Evolutionary conservation across 1,140 invertebrate genomes (phyloP).

Genomic region (Ladona fulva): DNA sequence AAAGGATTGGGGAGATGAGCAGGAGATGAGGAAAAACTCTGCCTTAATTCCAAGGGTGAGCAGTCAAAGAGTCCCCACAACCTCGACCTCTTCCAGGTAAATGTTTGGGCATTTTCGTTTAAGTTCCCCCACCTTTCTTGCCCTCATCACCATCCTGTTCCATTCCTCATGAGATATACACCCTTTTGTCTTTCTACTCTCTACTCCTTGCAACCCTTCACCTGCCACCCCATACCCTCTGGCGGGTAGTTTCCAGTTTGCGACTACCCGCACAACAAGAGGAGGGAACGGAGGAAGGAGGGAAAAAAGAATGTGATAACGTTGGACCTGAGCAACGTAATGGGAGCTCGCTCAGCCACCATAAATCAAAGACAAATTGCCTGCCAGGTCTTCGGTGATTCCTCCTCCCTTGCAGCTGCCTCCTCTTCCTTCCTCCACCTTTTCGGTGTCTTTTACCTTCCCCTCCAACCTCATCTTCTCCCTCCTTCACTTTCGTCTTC

Average conservation of each 20-base stretch:
- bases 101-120: background rate
- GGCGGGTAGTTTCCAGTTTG: background rate
- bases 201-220: background rate
- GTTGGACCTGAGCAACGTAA: constrained; percentile 2
- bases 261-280: background rate
- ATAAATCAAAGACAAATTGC: constrained; percentile 10
- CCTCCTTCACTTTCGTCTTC: background rate
- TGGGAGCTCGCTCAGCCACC: background rate
- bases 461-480: background rate
- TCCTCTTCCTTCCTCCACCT: background rate
- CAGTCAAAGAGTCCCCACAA: background rate
- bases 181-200: background rate
- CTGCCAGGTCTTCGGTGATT: constrained; percentile 2
- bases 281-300: background rate
- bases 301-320: constrained; percentile 6
- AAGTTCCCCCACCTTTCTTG: background rate
- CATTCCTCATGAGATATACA: background rate
- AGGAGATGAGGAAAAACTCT: background rate
- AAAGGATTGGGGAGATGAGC: no score
- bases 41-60: background rate
- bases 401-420: background rate
- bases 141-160: background rate
- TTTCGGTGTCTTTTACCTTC: background rate
- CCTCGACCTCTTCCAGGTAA: background rate
- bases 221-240: background rate